Percentiles rank a stretch among this genome's conserved stretches.
phyloP scores from a whole-genome alignment of 1,140 invertebrate genomes.

The Pseudomyrmex sp. region DNA sequence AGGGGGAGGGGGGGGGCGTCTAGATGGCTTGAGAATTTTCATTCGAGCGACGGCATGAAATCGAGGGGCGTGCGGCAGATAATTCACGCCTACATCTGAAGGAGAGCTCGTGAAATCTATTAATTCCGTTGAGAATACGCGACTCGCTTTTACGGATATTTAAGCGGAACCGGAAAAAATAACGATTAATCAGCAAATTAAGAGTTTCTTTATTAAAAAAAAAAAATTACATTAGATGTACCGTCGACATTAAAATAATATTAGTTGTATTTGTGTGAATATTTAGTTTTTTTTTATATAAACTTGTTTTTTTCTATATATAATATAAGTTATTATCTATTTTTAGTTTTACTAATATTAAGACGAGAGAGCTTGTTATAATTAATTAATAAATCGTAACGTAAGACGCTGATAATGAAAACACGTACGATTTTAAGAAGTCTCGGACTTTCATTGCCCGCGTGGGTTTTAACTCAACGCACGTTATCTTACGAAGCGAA shows the following conservation, averaged over 20 bases:
- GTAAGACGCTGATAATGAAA: too few relatives aligned
- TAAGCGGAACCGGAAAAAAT: too few relatives aligned
- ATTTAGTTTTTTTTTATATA: neutral
- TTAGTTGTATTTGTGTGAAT: constrained; percentile 3
- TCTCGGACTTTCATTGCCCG: neutral
- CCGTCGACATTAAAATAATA: neutral
- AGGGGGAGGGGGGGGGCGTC: neutral
- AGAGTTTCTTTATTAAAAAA: neutral
- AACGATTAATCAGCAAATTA: neutral
- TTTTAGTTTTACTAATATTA: neutral
- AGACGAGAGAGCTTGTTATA: too few relatives aligned
- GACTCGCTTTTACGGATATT: constrained; percentile 55
- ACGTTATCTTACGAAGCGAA: neutral
- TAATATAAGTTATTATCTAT: neutral
- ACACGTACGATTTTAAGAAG: neutral
- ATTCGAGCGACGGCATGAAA: constrained; percentile 67
- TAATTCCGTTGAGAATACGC: constrained; percentile 43
- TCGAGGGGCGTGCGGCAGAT: constrained; percentile 70
- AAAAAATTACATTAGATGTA: neutral
- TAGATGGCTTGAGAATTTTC: constrained; percentile 66
- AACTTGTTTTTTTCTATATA: neutral
- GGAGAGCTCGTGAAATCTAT: constrained; percentile 65
- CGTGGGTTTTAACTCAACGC: neutral
- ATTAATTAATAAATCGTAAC: too few relatives aligned
- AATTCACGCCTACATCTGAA: constrained; percentile 50